These are phyloP conservation scores for Muraenolepis orangiensis DNA, from an alignment of 2,797 vertebrate species.

Conservation along the genomic window DNA sequence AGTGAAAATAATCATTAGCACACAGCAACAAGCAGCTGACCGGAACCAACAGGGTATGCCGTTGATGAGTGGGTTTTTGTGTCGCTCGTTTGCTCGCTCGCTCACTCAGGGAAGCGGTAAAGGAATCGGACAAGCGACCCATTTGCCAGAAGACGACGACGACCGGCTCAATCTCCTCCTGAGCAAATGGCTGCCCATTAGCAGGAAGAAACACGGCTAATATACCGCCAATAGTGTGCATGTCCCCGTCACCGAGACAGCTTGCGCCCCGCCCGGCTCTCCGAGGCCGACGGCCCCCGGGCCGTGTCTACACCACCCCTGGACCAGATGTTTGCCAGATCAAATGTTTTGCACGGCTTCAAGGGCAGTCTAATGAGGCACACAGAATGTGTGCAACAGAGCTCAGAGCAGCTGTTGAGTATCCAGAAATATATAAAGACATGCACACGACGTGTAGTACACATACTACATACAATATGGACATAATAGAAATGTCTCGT, in stretches of 20 bases:
- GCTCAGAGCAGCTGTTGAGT: constrained; percentile 22
- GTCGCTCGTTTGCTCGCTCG: no score
- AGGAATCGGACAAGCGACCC: neutral
- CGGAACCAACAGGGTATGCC: neutral
- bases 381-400: constrained; percentile 5
- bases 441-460: neutral
- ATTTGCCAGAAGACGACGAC: neutral
- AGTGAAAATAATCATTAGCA: neutral
- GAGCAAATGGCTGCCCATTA: neutral
- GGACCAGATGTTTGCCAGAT: constrained; percentile 29
- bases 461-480: no score
- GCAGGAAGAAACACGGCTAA: neutral
- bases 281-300: neutral
- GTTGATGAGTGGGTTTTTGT: neutral
- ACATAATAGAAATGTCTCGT: neutral
- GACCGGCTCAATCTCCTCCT: neutral
- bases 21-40: neutral
- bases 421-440: neutral
- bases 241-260: neutral
- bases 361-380: constrained; percentile 17
- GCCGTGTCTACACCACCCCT: constrained; percentile 5
- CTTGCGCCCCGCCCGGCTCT: neutral
- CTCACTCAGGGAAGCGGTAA: neutral
- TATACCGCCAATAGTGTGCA: neutral
- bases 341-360: constrained; percentile 22